phyloP scores from a whole-genome alignment of 2,113 vertebrate species.

The Dasyurus viverrinus region DNA sequence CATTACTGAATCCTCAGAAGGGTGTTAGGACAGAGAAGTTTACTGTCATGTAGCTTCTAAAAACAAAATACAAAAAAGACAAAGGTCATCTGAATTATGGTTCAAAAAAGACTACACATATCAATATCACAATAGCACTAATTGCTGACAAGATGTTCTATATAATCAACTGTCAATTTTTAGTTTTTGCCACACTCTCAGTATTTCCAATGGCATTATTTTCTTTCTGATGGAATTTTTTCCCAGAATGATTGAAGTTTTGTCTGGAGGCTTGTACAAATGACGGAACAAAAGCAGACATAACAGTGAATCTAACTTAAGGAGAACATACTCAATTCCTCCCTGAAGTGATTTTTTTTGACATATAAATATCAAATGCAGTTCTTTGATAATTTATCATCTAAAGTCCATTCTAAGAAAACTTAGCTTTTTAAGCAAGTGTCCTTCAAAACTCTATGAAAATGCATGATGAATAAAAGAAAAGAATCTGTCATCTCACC shows the following conservation, averaged over 20 bases:
- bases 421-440: background rate
- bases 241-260: constrained; percentile 10
- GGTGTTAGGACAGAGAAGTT: constrained; percentile 63
- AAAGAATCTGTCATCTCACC: background rate
- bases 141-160: background rate
- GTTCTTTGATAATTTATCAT: constrained; percentile 39
- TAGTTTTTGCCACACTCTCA: constrained; percentile 41
- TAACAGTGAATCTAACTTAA: constrained; percentile 19
- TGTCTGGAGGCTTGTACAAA: constrained; percentile 6
- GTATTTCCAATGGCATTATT: background rate
- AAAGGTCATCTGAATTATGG: constrained; percentile 66
- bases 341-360: background rate
- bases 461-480: background rate
- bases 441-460: background rate
- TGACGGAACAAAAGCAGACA: background rate
- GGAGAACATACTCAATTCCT: background rate
- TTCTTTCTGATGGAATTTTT: background rate
- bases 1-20: constrained; percentile 75
- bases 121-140: constrained; percentile 19
- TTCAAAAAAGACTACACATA: constrained; percentile 31
- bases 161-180: background rate
- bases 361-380: background rate
- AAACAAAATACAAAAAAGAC: constrained; percentile 77
- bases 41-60: constrained; percentile 77
- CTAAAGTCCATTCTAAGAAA: constrained; percentile 19